These are phyloP conservation scores for Tricholauxania praeusta DNA, from an alignment of 2,888 invertebrate species.

Conservation along the genomic window DNA sequence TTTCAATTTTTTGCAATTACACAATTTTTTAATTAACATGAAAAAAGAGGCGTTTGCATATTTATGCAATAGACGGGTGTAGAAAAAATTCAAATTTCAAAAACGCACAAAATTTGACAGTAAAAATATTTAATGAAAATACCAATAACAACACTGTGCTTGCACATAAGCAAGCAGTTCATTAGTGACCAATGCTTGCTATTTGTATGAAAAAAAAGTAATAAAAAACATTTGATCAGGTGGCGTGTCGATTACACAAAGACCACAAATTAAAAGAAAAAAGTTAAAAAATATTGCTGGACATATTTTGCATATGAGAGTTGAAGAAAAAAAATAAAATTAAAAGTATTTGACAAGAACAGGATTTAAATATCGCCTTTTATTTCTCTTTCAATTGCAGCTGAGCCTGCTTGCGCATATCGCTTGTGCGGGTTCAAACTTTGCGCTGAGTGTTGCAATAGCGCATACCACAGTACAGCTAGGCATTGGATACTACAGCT, in stretches of 20 bases:
- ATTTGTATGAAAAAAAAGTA: too few relatives aligned
- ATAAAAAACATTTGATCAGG: neutral
- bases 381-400: neutral
- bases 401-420: neutral
- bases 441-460: neutral
- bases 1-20: neutral
- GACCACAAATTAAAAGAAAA: neutral
- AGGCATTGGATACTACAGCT: neutral
- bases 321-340: neutral
- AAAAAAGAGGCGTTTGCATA: conserved; percentile 1
- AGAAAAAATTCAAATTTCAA: neutral
- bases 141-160: neutral
- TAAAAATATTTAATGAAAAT: neutral
- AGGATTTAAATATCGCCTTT: conserved; percentile 6
- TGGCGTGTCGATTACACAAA: neutral
- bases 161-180: conserved; percentile 2
- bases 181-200: conserved; percentile 12
- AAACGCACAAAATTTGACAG: conserved; percentile 32
- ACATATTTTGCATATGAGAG: conserved; percentile 15
- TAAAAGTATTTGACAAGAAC: neutral
- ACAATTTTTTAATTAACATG: conserved; percentile 27
- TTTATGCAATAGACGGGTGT: conserved; percentile 8
- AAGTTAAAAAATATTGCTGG: neutral
- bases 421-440: neutral
- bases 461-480: neutral